Conservation (phyloP, 2,888 invertebrate species). For the Dorcus hopei region DNA sequence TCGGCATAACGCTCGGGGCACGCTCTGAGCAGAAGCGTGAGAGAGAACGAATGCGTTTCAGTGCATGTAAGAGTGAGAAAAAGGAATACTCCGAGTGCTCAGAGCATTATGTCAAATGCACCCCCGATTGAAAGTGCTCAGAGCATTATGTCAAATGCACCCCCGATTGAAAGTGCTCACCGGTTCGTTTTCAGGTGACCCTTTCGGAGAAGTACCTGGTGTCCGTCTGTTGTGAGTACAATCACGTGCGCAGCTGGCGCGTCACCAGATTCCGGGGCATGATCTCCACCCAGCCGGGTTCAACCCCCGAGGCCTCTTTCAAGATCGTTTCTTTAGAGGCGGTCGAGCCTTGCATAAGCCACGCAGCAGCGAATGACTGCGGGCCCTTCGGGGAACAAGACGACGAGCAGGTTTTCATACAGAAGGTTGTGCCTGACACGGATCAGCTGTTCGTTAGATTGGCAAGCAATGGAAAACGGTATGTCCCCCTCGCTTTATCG, state of each 20-base stretch:
- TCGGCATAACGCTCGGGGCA: no score
- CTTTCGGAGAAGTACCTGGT: conserved; percentile 93
- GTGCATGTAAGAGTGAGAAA: no score
- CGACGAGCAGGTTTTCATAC: conserved; percentile 96
- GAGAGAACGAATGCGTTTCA: no score
- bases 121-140: no score
- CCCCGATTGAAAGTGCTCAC: background rate
- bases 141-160: no score
- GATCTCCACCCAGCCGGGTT: conserved; percentile 98
- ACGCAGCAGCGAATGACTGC: conserved; percentile 63
- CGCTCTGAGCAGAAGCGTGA: no score
- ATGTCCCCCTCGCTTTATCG: conserved; percentile 11
- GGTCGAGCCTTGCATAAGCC: conserved; percentile 63
- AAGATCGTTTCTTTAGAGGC: conserved; percentile 84
- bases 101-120: no score
- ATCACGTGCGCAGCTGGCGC: conserved; percentile 96
- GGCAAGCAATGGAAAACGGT: conserved; percentile 93
- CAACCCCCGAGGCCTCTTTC: conserved; percentile 95
- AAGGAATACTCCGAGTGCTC: no score
- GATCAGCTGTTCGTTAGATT: conserved; percentile 91
- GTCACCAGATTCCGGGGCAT: conserved; percentile 96
- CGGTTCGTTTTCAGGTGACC: conserved; percentile 63
- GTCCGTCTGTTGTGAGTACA: conserved; percentile 95
- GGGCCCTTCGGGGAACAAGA: conserved; percentile 98
- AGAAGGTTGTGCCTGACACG: conserved; percentile 96